Percentiles rank a stretch among this genome's conserved stretches.
These are phyloP conservation scores for Leucania comma DNA, from an alignment of 2,888 invertebrate genomes.

Conservation along the genomic window DNA sequence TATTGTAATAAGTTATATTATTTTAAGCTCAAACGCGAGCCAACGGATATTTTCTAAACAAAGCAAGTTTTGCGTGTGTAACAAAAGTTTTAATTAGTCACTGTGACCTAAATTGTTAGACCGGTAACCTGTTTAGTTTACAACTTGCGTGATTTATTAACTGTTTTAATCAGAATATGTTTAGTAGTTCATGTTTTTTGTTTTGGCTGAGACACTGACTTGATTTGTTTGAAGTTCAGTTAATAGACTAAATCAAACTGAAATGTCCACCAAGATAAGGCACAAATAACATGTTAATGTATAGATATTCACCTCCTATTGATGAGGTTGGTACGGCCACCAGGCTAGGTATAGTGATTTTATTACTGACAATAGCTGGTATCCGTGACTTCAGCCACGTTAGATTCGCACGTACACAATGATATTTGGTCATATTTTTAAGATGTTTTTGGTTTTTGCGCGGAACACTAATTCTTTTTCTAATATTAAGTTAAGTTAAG, in stretches of 20 bases:
- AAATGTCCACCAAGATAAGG: not conserved
- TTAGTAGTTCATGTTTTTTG: conserved; percentile 30
- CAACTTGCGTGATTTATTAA: conserved; percentile 70
- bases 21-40: conserved; percentile 62
- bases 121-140: conserved; percentile 59
- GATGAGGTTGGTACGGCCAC: no score
- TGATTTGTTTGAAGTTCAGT: not conserved
- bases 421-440: no score
- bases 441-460: no score
- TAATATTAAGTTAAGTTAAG: no score
- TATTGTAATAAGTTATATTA: conserved; percentile 52
- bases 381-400: no score
- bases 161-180: conserved; percentile 44
- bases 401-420: no score
- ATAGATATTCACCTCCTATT: no score
- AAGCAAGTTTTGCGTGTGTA: conserved; percentile 77
- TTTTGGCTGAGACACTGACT: conserved; percentile 8
- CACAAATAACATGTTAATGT: not conserved
- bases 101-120: conserved; percentile 79
- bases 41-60: conserved; percentile 67
- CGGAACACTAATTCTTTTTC: no score
- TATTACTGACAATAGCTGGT: no score
- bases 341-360: no score
- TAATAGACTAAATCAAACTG: not conserved
- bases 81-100: conserved; percentile 76